Conservation (phyloP, 1,140 invertebrate species). For the Scaptomyza montana region DNA sequence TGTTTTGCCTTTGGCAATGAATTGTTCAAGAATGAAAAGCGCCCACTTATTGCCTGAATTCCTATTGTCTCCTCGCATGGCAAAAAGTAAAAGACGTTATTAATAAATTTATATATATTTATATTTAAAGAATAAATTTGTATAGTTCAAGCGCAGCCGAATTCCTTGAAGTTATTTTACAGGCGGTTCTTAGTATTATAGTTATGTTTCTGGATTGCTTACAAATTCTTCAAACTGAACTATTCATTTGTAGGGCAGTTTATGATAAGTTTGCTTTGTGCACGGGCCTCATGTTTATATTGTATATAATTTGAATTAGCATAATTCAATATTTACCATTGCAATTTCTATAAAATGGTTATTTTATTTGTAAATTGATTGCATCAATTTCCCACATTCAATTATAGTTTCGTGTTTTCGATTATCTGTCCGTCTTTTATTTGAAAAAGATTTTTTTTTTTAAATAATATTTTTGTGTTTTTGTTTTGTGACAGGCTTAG, state of each 20-base stretch:
- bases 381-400: no score
- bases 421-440: no score
- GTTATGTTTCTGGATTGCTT: neutral
- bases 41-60: slow-evolving; percentile 49
- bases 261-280: neutral
- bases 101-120: slow-evolving; percentile 58
- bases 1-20: slow-evolving; percentile 43
- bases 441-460: no score
- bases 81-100: slow-evolving; percentile 65
- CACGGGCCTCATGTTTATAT: no score
- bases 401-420: no score
- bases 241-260: neutral
- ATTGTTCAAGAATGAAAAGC: slow-evolving; percentile 41
- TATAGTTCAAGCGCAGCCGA: neutral
- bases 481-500: no score
- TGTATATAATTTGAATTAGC: no score
- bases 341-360: no score
- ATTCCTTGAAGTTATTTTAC: slow-evolving; percentile 18
- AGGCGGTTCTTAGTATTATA: slow-evolving; percentile 1
- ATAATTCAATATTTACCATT: no score
- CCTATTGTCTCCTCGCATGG: slow-evolving; percentile 28
- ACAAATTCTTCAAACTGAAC: neutral
- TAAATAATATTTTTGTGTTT: no score
- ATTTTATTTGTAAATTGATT: no score
- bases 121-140: neutral